Percentiles rank a stretch among this genome's conserved stretches.
Evolutionary conservation across 2,888 invertebrate species (phyloP).

Genomic region (Idaea straminata): DNA sequence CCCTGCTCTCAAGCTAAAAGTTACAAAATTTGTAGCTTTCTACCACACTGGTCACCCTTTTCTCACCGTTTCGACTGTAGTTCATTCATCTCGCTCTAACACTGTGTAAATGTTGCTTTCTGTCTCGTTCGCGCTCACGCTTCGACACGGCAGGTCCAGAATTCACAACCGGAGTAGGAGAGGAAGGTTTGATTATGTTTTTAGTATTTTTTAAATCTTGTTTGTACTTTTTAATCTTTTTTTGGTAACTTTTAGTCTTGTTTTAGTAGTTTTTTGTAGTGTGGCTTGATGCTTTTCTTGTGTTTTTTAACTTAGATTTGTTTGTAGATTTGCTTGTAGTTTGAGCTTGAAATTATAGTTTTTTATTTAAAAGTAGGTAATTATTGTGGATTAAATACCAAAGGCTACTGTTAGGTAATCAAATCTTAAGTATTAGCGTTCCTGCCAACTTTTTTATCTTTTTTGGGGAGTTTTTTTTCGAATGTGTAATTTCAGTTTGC

Average conservation of each 20-base stretch:
- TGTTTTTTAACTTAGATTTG: conserved; percentile 11
- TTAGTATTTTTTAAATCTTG: conserved; percentile 35
- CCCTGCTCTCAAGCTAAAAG: background rate
- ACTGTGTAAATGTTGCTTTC: conserved; percentile 77
- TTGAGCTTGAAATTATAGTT: background rate
- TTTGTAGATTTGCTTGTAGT: conserved; percentile 3
- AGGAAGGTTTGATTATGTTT: conserved; percentile 72
- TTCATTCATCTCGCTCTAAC: conserved; percentile 69
- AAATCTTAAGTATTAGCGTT: too few relatives aligned
- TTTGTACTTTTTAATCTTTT: conserved; percentile 30
- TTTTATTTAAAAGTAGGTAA: background rate
- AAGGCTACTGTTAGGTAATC: too few relatives aligned
- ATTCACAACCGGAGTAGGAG: conserved; percentile 74
- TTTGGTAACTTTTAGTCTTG: conserved; percentile 41
- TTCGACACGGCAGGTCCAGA: conserved; percentile 69
- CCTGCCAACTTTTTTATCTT: too few relatives aligned
- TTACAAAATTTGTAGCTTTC: background rate
- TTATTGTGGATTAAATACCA: too few relatives aligned
- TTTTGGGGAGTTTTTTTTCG: too few relatives aligned
- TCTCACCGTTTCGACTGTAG: conserved; percentile 29
- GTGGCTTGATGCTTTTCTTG: conserved; percentile 12
- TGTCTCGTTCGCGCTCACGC: conserved; percentile 69
- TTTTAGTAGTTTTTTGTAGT: conserved; percentile 27
- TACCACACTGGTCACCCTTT: background rate
- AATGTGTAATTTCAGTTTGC: too few relatives aligned